Evolutionary conservation across 2,888 invertebrate genomes (phyloP).

Genomic region (Melolontha melolontha): DNA sequence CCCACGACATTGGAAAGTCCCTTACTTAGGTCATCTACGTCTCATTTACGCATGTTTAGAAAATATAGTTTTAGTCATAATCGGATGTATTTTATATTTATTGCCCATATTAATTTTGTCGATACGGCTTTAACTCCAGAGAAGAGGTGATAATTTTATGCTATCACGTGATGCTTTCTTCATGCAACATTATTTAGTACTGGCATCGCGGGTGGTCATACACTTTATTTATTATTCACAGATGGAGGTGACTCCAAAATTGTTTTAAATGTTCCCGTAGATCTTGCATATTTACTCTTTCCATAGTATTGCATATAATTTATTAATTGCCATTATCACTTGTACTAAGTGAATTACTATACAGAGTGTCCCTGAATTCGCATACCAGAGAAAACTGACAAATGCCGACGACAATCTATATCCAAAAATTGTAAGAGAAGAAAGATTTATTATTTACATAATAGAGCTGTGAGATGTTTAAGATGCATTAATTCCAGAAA

Average conservation of each 20-base stretch:
- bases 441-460: no score
- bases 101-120: slow-evolving; percentile 27
- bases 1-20: slow-evolving; percentile 36
- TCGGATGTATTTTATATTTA: slow-evolving; percentile 28
- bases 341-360: no score
- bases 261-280: slow-evolving; percentile 18
- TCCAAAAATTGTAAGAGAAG: no score
- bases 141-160: slow-evolving; percentile 7
- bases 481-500: no score
- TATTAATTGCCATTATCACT: no score
- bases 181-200: slow-evolving; percentile 11
- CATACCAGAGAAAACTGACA: no score
- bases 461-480: no score
- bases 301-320: background rate
- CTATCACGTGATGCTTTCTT: slow-evolving; percentile 3
- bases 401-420: no score
- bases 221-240: background rate
- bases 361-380: no score
- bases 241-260: slow-evolving; percentile 1
- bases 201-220: slow-evolving; percentile 16
- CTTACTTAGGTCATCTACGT: background rate
- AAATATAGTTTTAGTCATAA: slow-evolving; percentile 14
- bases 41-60: slow-evolving; percentile 12
- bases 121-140: background rate
- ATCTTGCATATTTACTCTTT: background rate